These are phyloP conservation scores for Lasioglossum pauxillum DNA, from an alignment of 2,888 invertebrate genomes.

Conservation along the genomic window DNA sequence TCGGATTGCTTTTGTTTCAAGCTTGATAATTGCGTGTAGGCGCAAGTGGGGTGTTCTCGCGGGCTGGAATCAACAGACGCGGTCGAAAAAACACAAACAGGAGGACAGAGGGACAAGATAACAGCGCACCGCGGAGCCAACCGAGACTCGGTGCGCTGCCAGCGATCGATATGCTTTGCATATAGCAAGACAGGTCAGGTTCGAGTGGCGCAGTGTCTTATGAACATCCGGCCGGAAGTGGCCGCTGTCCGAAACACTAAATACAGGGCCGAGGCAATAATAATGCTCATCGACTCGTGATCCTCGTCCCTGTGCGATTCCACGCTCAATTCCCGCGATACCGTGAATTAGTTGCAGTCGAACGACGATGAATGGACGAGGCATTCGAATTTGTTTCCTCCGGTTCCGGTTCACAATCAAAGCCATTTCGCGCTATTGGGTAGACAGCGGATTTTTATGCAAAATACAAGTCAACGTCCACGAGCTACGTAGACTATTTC, in stretches of 20 bases:
- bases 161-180: conserved; percentile 59
- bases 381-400: background rate
- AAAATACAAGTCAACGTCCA: background rate
- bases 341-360: background rate
- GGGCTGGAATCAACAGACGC: background rate
- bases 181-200: conserved; percentile 39
- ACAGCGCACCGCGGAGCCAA: conserved; percentile 32
- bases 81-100: conserved; percentile 2
- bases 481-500: background rate
- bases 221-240: conserved; percentile 68
- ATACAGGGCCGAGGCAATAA: conserved; percentile 7
- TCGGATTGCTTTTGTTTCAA: background rate
- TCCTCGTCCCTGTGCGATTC: background rate
- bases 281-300: background rate
- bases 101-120: conserved; percentile 27
- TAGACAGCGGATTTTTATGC: background rate
- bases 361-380: background rate
- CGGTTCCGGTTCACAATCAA: background rate
- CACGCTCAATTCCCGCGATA: background rate
- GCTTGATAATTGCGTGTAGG: background rate
- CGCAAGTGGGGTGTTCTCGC: background rate
- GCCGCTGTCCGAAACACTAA: conserved; percentile 43
- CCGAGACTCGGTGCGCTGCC: conserved; percentile 3
- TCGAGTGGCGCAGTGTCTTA: conserved; percentile 60
- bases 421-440: background rate